Conservation (phyloP, 2,797 vertebrate species). For the Hoplostethus mediterraneus region DNA sequence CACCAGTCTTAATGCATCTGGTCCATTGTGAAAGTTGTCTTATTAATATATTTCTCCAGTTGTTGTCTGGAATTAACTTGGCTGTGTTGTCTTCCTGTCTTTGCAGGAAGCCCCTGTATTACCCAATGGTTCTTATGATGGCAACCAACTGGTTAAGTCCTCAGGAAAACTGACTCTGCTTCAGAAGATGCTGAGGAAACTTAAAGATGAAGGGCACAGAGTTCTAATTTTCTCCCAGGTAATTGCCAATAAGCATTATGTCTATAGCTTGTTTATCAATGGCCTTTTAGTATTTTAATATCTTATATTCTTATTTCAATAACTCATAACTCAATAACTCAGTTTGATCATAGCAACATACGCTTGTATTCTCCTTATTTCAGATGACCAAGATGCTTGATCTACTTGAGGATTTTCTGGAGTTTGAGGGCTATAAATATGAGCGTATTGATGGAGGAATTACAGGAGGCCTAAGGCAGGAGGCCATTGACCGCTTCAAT, state of each 20-base stretch:
- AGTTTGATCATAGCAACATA: neutral
- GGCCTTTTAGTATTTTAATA: neutral
- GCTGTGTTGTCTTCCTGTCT: slow-evolving; percentile 23
- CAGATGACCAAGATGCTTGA: slow-evolving; percentile 99
- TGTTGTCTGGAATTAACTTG: neutral
- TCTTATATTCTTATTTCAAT: too few species aligned
- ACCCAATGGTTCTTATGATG: slow-evolving; percentile 96
- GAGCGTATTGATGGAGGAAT: slow-evolving; percentile 97
- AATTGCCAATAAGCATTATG: slow-evolving; percentile 14
- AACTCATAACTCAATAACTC: neutral
- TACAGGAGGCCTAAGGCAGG: slow-evolving; percentile 94
- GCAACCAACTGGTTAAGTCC: slow-evolving; percentile 94
- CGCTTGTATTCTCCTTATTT: slow-evolving; percentile 13
- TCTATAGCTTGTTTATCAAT: neutral
- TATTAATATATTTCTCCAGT: neutral
- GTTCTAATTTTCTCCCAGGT: slow-evolving; percentile 99
- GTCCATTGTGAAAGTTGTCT: neutral
- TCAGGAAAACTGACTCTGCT: slow-evolving; percentile 97
- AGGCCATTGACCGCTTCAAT: slow-evolving; percentile 98
- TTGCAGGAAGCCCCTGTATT: slow-evolving; percentile 95
- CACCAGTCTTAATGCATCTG: neutral
- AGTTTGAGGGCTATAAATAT: slow-evolving; percentile 97
- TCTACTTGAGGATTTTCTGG: slow-evolving; percentile 96
- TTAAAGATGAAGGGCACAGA: slow-evolving; percentile 94
- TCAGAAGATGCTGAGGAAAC: slow-evolving; percentile 97